Conservation (phyloP, 2,888 invertebrate genomes). For the Lithosia quadra region DNA sequence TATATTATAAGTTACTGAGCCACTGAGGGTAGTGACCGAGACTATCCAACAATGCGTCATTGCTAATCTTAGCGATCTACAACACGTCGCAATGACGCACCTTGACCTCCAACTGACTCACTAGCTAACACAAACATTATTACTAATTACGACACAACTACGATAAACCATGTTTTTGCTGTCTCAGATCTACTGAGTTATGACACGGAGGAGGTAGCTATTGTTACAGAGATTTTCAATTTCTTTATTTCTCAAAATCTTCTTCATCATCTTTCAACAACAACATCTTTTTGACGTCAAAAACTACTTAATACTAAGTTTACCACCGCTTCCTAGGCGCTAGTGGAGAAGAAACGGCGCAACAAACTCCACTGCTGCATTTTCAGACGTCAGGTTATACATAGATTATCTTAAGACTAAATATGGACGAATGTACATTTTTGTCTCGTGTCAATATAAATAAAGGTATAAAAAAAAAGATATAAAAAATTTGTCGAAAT, state of each 20-base stretch:
- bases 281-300: no score
- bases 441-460: no score
- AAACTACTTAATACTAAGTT: no score
- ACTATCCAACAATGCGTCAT: conserved; percentile 69
- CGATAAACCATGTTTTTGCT: conserved; percentile 29
- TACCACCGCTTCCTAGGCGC: no score
- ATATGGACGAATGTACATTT: no score
- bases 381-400: no score
- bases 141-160: conserved; percentile 48
- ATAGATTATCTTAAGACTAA: no score
- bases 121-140: conserved; percentile 52
- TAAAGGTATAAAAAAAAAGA: no score
- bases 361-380: no score
- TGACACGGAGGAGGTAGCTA: conserved; percentile 4
- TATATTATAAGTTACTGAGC: conserved; percentile 3
- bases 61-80: conserved; percentile 74
- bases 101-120: conserved; percentile 73
- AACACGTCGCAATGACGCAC: conserved; percentile 61
- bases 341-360: no score
- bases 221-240: conserved; percentile 6
- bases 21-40: conserved; percentile 64
- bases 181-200: conserved; percentile 23
- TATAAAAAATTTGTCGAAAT: no score
- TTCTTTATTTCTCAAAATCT: not conserved
- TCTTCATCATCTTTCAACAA: no score